Base-by-base conservation (phyloP, 2,888 invertebrate genomes). In the Melanotus villosus region DNA sequence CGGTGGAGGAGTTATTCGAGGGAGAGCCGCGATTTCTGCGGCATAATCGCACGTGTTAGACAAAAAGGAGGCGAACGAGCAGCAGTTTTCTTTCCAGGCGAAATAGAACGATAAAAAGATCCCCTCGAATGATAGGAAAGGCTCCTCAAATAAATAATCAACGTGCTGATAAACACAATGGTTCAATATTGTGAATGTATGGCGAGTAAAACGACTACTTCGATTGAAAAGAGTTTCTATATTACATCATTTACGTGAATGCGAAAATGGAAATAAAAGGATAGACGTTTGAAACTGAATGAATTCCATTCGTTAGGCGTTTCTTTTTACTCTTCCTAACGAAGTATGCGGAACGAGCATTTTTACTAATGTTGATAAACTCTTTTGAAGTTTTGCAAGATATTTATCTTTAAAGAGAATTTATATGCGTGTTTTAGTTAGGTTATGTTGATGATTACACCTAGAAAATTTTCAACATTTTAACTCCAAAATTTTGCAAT, bases 111-210 rank as follows among this genome's bases (percentile, higher is more conserved):
- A 66, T 70, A 72, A 73, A 72, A 70, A 72, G 71, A 70, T 68
- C 63, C 70, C 73, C 71, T 68, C 58, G 36, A 43, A 52, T 36
- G 71, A 73, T 71, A 73, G 50, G 41, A 58, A 63, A 62, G 65
- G 56, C 62, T 64, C 59, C 71, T 68, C 62, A 73, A 73, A 73
- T 72, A 73, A 73, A 73, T 73, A 73, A 73, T 73, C 73, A 73
- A 71, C 69, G 71, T 69, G 64, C 57, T 63, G 67, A 71, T 73
- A 73, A 71, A 73, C 70, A 67, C 67, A 66, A 70, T 58, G 63
- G 64, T 59, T 59, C 70, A 63, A 70, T 70, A 62, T 60, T 47
- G 65, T 18, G 56, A 52, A 60, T 62, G 70, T 67, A 67, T 70
- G 62, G 67, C 58, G 57, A 67, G 58, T 41, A 58, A 58, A 70